Evolutionary conservation across 2,888 invertebrate genomes (phyloP), one percentile per base, ranked within the genome.

Genomic region (Tenthredo mesomela): DNA sequence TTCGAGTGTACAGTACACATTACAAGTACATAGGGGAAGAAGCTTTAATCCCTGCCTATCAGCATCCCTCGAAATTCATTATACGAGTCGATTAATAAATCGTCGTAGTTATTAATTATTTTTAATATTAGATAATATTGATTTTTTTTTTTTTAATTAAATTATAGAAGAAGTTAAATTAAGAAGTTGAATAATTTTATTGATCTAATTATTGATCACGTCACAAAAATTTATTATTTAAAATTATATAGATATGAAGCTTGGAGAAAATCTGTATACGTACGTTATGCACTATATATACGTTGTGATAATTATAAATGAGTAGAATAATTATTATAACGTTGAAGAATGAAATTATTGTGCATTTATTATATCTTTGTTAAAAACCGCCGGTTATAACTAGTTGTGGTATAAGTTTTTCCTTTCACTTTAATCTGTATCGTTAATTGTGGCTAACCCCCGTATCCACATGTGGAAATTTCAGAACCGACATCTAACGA

Each of bases 401-500:
- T 25, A 25, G 10, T 3, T 61, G 25, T 21, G 25, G 25, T 25
- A 21, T 25, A 21, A 21, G 61, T 61, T 21, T 12, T 61, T 61
- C 61, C 67, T 67, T 67, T 67, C 15, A 33, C 2, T 15, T 33
- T 33, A 33, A 67, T 25, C 12, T 15, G 29, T 67, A 67, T 67
- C 33, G 33, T 67, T 67, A 25, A 33, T 15, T 67, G 33, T 67
- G 33, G 67, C 33, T 29, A 67, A 67, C 67, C 67, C 67, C 61
- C 29, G 33, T 67, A 67, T 33, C 29, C 67, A 67, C 18, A 67
- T 33, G 67, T 67, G 33, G 67, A 67, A 67, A 67, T 67, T 33
- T 67, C 67, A 1, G 33, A 67, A 67, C 67, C 18, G 18, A 25
- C 29, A 15, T 67, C 33, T 4, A 6, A 29, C 33, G 67, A 33